These are phyloP conservation scores for Arctia plantaginis DNA, from an alignment of 2,888 invertebrate species.

Conservation along the genomic window DNA sequence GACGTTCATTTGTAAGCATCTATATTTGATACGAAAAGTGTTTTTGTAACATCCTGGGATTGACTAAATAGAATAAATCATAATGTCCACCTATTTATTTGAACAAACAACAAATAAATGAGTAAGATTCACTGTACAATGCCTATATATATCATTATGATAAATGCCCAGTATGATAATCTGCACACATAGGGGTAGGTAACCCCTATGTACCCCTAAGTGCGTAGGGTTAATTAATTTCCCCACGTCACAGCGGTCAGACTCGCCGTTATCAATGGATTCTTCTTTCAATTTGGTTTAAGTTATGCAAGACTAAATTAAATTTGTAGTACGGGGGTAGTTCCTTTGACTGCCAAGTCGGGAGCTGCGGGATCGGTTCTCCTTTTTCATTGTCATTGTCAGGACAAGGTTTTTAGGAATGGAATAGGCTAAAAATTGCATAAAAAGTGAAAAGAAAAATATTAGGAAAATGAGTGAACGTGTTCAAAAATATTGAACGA, in stretches of 20 bases:
- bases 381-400: neutral
- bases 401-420: no score
- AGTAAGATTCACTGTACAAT: neutral
- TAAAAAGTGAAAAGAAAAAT: no score
- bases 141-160: neutral
- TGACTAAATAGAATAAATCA: neutral
- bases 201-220: neutral
- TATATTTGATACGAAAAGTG: no score
- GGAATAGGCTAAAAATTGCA: no score
- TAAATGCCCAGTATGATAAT: neutral
- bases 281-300: neutral
- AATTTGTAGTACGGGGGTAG: neutral
- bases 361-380: no score
- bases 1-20: no score
- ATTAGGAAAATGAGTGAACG: no score
- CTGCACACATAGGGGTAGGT: neutral
- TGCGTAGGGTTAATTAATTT: conserved; percentile 7
- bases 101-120: no score
- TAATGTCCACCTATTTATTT: neutral
- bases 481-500: no score
- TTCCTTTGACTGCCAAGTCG: neutral
- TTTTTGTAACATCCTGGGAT: no score
- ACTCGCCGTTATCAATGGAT: neutral
- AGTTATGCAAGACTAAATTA: neutral
- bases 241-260: neutral